A percentile compares a stretch with the other conserved stretches of the same genome.
Conservation (phyloP, 2,113 vertebrate species). For the Sylvietta virens region DNA sequence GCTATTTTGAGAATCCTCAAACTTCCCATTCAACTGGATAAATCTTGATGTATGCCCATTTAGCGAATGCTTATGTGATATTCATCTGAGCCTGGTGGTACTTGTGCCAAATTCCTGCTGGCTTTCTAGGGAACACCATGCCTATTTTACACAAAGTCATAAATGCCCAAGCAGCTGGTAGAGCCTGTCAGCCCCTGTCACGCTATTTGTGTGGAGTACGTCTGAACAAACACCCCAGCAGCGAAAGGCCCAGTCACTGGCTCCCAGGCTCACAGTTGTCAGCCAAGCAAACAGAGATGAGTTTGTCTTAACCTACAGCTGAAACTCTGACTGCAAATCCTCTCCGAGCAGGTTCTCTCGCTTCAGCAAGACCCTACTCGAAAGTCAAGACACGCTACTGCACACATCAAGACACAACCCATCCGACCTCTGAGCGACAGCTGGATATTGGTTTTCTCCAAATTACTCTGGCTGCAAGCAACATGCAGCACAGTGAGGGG, state of each 20-base stretch:
- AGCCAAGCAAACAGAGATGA: not conserved
- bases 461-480: not conserved
- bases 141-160: not conserved
- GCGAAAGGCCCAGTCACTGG: not conserved
- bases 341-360: not conserved
- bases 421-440: not conserved
- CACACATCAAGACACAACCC: not conserved
- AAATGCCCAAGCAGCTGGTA: not conserved
- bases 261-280: not conserved
- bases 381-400: not conserved
- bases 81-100: not conserved
- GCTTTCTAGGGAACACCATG: not conserved
- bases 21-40: not conserved
- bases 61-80: not conserved
- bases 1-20: not conserved
- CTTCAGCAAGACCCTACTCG: not conserved
- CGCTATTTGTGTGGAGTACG: accelerated
- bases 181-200: not conserved
- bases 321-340: not conserved
- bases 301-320: not conserved
- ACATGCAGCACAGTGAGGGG: not conserved
- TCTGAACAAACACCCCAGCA: not conserved
- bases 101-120: not conserved
- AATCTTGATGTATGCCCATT: not conserved
- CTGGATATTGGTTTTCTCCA: slow-evolving; percentile 14